Evolutionary conservation across 2,797 vertebrate species (phyloP).

Genomic region (Lepus oiostolus): DNA sequence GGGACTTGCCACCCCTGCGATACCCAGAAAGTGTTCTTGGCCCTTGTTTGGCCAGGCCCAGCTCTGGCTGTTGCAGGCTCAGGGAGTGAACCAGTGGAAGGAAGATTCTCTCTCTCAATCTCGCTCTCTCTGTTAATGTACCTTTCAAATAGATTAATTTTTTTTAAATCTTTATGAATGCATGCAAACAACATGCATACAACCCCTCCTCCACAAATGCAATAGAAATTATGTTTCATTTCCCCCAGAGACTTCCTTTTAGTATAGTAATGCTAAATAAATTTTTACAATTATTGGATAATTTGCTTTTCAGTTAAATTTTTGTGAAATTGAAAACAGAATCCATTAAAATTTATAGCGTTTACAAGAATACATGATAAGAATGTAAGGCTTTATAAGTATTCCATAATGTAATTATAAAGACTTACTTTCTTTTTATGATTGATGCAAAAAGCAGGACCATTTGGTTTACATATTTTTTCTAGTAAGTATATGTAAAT

Average conservation of each 20-base stretch:
- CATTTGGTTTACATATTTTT: background rate
- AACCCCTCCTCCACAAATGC: background rate
- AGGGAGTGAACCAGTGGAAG: too few relatives aligned
- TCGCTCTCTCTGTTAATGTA: too few relatives aligned
- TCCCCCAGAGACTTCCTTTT: background rate
- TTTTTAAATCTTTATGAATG: background rate
- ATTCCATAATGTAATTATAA: background rate
- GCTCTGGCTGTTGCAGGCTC: too few relatives aligned
- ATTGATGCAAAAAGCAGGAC: background rate
- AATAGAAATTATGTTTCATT: slow-evolving; percentile 50
- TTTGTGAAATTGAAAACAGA: background rate
- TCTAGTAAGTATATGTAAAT: background rate
- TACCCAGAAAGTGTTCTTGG: too few relatives aligned
- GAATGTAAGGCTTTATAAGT: background rate
- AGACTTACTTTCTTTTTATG: background rate
- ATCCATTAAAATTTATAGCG: background rate
- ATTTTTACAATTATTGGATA: slow-evolving; percentile 1
- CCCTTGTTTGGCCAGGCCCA: too few relatives aligned
- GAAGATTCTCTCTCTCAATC: too few relatives aligned
- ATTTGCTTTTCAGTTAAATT: background rate
- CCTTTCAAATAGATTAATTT: too few relatives aligned
- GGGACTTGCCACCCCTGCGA: too few relatives aligned
- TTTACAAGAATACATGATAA: background rate
- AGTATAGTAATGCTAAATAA: background rate
- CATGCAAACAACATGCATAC: background rate